Evolutionary conservation across 1,140 invertebrate genomes (phyloP), one percentile per base, ranked within the genome.

Genomic region (Ceratina calcarata): DNA sequence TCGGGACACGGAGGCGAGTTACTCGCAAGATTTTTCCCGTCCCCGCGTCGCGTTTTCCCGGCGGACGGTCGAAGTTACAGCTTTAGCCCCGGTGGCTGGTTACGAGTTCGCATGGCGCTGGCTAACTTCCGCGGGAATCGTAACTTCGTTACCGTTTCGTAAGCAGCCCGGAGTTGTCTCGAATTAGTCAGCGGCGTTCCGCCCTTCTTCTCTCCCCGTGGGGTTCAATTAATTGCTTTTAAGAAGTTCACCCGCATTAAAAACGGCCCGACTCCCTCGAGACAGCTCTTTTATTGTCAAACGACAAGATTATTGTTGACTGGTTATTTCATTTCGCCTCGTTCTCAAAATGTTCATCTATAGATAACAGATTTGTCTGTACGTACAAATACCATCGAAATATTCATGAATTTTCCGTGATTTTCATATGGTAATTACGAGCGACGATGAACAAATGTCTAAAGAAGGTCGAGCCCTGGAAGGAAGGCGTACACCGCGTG

Each of bases 211-310:
- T 58, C 61, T 22, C 77, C 70, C 20, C 57, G 60, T 13, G 81
- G 65, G 81, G 70, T 60, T 80, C 37, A 76, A 83, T 83, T 83
- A 83, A 83, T 80, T 67, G 81, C 72, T 80, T 83, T 71, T 71
- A 71, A 71, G 71, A 80, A 80, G 70, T 74, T 80, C 22, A 4
- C 37, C n/a, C 20, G 24, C 62, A 27, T 57, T 73, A 60, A 81
- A 72, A 72, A 78, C 60, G n/a, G 6, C 68, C 51, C 76, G 51
- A n/a, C 22, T 16, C 8, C 12, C 12, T 10, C 51, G 16, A 51
- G 27, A 27, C 67, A 16, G 12, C 8, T 13, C 24, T 32, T 57
- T 53, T 10, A 18, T 20, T 53, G 24, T 27, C 22, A 6, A 18
- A 6, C 15, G 27, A 64, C 24, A 24, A 24, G 15, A 61, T 61